Percentiles rank a stretch among this genome's conserved stretches.
Conservation (phyloP, 2,113 vertebrate genomes). For the Vidua macroura region DNA sequence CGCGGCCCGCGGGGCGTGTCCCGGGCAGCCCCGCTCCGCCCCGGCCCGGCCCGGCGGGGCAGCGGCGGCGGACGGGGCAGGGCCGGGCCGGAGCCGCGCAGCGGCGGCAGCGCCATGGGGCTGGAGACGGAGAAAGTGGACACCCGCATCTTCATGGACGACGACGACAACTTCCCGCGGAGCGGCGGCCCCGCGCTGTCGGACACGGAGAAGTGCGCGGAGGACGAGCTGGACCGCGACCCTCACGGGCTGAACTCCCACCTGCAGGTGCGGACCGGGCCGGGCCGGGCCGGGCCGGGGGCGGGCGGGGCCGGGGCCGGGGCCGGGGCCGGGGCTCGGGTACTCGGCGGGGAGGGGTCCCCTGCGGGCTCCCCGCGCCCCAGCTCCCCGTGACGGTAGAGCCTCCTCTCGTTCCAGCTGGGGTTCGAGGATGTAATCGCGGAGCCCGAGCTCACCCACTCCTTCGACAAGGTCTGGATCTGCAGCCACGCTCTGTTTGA, state of each 20-base stretch:
- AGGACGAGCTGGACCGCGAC: slow-evolving; percentile 21
- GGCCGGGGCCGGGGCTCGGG: not conserved
- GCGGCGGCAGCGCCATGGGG: not conserved
- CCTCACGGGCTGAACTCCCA: slow-evolving; percentile 81
- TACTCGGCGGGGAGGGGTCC: not conserved
- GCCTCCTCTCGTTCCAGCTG: slow-evolving; percentile 73
- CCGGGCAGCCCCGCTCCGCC: no score
- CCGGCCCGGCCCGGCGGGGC: not conserved
- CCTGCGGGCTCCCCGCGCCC: not conserved
- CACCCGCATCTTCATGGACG: not conserved
- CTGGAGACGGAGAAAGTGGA: not conserved
- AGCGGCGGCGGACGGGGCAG: not conserved
- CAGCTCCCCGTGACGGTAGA: not conserved
- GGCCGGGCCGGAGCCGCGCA: not conserved
- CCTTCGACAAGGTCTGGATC: slow-evolving; percentile 92
- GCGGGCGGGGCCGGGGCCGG: not conserved
- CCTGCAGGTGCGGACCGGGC: slow-evolving; percentile 76
- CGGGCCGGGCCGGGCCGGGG: not conserved
- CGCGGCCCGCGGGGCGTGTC: no score
- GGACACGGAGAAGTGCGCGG: not conserved
- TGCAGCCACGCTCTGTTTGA: slow-evolving; percentile 92
- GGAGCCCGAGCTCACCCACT: slow-evolving; percentile 84
- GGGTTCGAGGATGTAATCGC: slow-evolving; percentile 91
- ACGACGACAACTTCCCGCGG: not conserved
- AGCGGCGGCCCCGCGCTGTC: not conserved